Base-by-base conservation (phyloP, 2,113 vertebrate species). In the Oreochromis spilurus region DNA sequence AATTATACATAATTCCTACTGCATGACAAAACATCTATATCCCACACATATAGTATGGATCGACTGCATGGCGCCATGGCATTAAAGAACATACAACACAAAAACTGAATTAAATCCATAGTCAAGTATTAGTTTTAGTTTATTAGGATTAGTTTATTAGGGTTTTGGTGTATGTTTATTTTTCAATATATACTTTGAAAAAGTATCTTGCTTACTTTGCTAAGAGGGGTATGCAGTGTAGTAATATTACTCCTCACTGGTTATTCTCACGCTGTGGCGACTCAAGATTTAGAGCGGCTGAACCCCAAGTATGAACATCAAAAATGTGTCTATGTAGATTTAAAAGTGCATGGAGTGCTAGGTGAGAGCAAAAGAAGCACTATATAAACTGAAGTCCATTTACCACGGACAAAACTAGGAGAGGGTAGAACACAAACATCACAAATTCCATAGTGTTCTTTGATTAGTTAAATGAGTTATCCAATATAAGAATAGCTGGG, bases 1-100 rank as follows among this genome's bases (percentile, higher is more conserved):
- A 94, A 93, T 93, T 94, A 91, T 87, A 83, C 88, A 89, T 90
- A 93, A 94, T 93, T 92, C 84, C 58, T 70, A n/a, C 67, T 40
- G 85, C 87, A 89, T 85, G 88, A 81, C 88, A 92, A 93, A 93
- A 90, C 80, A 82, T 85, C 88, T 53, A 65, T 21, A 85, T 60
- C 81, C 36, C 52, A 57, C 67, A 88, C 52, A 83, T 65, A 77
- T 13, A 67, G 72, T 53, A 60, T 52, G 43, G 75, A 36, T 84
- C 54, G 13, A 9, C 10, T 13, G 72, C 10, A 52, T 77, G 10
- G 16, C 72, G 31, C 45, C 1, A n/a, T 67, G 17, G 45, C 72
- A 34, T 77, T 48, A 52, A 52, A 52, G 70, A 50, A 77, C 10
- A 52, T 5, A 31, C 34, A 77, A 4, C 16, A 34, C 40, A 77